Evolutionary conservation across 2,797 vertebrate species (phyloP), one percentile per base, ranked within the genome.

Genomic region (Sebastes kiyomatsui): DNA sequence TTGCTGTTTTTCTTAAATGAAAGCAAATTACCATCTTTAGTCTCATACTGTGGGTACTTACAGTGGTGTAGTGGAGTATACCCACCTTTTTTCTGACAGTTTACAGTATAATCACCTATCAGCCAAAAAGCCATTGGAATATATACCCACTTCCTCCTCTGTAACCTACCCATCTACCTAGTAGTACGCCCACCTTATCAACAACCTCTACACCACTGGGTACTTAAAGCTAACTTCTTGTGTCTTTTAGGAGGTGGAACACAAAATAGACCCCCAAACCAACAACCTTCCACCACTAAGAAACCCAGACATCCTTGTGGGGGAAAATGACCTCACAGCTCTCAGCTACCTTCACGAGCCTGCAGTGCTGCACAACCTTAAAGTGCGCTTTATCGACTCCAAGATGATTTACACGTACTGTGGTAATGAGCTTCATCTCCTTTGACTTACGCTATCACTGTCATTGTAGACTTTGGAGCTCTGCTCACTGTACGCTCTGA

Each of bases 361-460:
- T 0, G 98, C 98, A 0, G 97, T 99, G 72, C 95, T 99, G 2
- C 98, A 99, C 92, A 99, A 99, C 94, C 97, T 99, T 72, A 96
- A 95, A 95, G 97, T 99, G 58, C 97, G 99, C 83, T 99, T 99
- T 74, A 95, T 97, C 4, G 98, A 99, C 93, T 99, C 98, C 23
- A 99, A 97, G 84, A 93, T 97, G 59, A 99, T 99, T 93, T 99
- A 99, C 89, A 99, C 99, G 0, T 99, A 99, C 75, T 99, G 99
- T 77, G 99, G 99, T 99, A 96, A 97, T 95, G 92, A 79, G 32
- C 71, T 49, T 72, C 85, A 67, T 82, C 83, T 78, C 66, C 79
- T 80, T 72, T 86, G 68, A 91, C 86, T 93, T 62, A 12, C 80
- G 76, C 65, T 93, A 88, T 92, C 93, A 65, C 74, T 58, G 82